phyloP scores from a whole-genome alignment of 2,113 vertebrate genomes.

The Erythrolamprus reginae region DNA sequence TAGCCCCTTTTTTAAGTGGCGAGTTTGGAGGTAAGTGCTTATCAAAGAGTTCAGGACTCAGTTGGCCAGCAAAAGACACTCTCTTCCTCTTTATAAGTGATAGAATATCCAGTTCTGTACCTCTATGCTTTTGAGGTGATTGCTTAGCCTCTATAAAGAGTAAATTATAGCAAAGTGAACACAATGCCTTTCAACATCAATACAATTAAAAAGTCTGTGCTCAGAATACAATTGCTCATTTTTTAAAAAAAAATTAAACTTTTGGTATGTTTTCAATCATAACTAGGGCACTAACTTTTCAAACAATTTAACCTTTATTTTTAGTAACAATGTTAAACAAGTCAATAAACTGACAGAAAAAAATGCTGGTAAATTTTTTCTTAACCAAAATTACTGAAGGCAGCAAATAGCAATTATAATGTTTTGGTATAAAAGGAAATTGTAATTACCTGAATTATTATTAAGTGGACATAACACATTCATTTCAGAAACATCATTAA shows the following conservation, averaged over 20 bases:
- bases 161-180: background rate
- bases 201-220: background rate
- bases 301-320: background rate
- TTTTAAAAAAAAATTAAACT: background rate
- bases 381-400: background rate
- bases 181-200: background rate
- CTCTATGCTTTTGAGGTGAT: constrained; percentile 66
- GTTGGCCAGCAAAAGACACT: constrained; percentile 81
- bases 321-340: background rate
- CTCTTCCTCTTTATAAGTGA: constrained; percentile 72
- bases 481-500: constrained; percentile 24
- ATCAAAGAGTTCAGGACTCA: constrained; percentile 87
- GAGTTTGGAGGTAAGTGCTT: constrained; percentile 84
- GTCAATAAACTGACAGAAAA: background rate
- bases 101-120: constrained; percentile 41
- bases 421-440: background rate
- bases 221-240: background rate
- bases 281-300: background rate
- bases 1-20: constrained; percentile 76
- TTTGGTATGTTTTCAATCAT: background rate
- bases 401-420: background rate
- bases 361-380: background rate
- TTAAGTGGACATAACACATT: background rate
- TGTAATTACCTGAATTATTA: constrained; percentile 39
- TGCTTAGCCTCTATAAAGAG: constrained; percentile 28